Conservation (phyloP, 2,888 invertebrate genomes). For the Oxystoma pomonae region DNA sequence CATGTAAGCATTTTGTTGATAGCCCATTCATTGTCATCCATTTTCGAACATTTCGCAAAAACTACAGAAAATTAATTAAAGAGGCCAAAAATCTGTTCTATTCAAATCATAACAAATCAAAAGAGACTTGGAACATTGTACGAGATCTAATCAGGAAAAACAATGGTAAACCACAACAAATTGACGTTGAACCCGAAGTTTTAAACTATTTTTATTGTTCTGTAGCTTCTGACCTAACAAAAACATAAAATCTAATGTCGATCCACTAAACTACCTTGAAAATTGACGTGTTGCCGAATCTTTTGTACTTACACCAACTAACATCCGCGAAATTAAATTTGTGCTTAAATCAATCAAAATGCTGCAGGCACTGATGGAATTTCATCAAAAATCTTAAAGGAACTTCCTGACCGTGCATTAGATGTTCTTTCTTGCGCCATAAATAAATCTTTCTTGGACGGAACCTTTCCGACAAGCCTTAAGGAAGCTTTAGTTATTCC, state of each 20-base stretch:
- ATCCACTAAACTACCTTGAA: background rate
- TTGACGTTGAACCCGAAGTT: background rate
- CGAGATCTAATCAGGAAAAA: background rate
- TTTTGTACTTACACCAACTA: background rate
- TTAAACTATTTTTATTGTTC: background rate
- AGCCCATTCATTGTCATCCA: background rate
- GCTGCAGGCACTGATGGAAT: slow-evolving; percentile 5
- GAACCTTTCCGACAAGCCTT: background rate
- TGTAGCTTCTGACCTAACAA: background rate
- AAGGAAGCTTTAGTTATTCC: slow-evolving; percentile 2
- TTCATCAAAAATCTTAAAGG: background rate
- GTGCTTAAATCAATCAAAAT: background rate
- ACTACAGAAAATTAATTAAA: background rate
- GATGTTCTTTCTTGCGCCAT: background rate
- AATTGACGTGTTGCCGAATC: background rate
- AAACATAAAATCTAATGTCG: background rate
- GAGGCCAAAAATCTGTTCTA: background rate
- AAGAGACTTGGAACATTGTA: background rate
- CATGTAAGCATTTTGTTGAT: background rate
- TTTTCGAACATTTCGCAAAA: background rate
- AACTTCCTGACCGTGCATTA: background rate
- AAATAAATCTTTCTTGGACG: background rate
- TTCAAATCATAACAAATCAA: background rate
- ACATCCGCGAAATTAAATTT: background rate
- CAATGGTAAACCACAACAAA: background rate